Percentiles rank a stretch among this genome's conserved stretches.
These are phyloP conservation scores for Hyperoplus immaculatus DNA, from an alignment of 2,797 vertebrate genomes.

Conservation along the genomic window DNA sequence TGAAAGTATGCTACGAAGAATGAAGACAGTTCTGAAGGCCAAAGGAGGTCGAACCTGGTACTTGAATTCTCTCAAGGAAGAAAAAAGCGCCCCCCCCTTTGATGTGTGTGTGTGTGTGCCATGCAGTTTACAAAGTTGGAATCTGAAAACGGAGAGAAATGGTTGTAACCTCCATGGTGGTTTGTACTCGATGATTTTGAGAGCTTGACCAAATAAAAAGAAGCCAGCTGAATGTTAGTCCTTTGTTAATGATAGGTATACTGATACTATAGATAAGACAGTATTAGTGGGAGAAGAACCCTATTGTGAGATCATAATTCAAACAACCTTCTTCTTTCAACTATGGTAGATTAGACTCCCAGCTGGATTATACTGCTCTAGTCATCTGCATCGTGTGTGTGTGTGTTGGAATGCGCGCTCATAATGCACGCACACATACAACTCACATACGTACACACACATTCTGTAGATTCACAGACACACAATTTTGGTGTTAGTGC, in stretches of 20 bases:
- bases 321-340: constrained; percentile 83
- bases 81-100: no score
- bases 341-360: constrained; percentile 72
- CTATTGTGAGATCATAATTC: constrained; percentile 84
- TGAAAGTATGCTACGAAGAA: no score
- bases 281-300: constrained; percentile 56
- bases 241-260: constrained; percentile 74
- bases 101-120: no score
- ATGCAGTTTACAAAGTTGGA: constrained; percentile 43
- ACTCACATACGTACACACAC: constrained; percentile 11
- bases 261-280: constrained; percentile 61
- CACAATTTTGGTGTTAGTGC: constrained; percentile 66
- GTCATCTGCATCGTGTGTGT: constrained; percentile 72
- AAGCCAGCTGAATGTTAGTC: constrained; percentile 61
- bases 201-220: constrained; percentile 67
- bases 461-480: constrained; percentile 33
- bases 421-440: not conserved
- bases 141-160: constrained; percentile 57
- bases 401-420: constrained; percentile 28
- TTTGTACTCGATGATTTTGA: constrained; percentile 66
- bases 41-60: no score
- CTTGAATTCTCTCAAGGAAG: no score
- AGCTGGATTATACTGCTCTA: constrained; percentile 59
- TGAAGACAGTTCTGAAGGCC: no score
- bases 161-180: constrained; percentile 60